A percentile compares a stretch with the other conserved stretches of the same genome.
These are phyloP conservation scores for Probosciger aterrimus DNA, from an alignment of 2,113 vertebrate species.

Conservation along the genomic window DNA sequence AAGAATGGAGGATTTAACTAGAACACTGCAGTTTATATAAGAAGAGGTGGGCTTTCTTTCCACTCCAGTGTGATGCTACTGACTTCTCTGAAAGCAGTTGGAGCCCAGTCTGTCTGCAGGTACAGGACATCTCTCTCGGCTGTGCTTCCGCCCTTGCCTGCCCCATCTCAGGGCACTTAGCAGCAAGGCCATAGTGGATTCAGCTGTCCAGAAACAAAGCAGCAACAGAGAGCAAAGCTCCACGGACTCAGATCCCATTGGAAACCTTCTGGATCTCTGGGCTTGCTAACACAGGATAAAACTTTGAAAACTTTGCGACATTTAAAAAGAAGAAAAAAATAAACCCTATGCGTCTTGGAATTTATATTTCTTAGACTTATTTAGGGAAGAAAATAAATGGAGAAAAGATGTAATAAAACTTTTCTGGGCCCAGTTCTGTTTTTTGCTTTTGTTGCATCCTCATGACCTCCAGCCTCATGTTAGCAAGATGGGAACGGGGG, in stretches of 20 bases:
- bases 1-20: conserved; percentile 12
- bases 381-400: not conserved
- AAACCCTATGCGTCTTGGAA: not conserved
- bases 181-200: not conserved
- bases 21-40: not conserved
- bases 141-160: not conserved
- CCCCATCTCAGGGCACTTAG: not conserved
- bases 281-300: not conserved
- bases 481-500: not conserved
- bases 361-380: not conserved
- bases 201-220: not conserved
- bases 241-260: rapidly evolving
- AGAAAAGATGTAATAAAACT: not conserved
- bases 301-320: not conserved
- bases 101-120: not conserved
- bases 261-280: not conserved
- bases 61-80: not conserved
- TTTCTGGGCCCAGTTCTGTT: not conserved
- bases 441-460: not conserved
- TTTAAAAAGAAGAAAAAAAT: not conserved
- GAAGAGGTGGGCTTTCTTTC: not conserved
- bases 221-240: not conserved
- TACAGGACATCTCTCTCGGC: rapidly evolving
- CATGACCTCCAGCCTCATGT: not conserved
- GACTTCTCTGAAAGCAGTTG: not conserved